Conservation (phyloP, 2,797 vertebrate genomes). For the Rhodeus uyekii region DNA sequence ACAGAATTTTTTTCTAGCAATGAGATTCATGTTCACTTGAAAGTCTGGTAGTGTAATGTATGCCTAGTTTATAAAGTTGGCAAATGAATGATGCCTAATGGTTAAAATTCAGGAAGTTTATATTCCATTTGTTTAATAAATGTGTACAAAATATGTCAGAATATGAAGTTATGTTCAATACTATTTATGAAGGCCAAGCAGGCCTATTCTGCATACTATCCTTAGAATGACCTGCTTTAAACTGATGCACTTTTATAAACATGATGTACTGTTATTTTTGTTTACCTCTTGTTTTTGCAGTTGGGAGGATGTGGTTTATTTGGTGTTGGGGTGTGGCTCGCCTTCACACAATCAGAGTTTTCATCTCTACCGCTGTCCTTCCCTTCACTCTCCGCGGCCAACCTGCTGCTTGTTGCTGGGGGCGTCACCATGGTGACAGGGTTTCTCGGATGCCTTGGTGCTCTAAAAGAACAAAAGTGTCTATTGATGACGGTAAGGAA, state of each 20-base stretch:
- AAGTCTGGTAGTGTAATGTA: no score
- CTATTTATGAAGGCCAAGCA: not conserved
- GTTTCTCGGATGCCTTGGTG: conserved; percentile 86
- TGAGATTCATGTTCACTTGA: no score
- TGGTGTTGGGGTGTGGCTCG: conserved; percentile 86
- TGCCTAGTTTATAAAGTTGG: not conserved
- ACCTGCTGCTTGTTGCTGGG: conserved; percentile 74
- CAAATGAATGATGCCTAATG: not conserved
- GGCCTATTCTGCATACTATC: not conserved
- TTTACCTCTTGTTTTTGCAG: conserved; percentile 59
- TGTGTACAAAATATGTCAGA: not conserved
- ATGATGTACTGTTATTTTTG: not conserved
- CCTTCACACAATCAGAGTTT: conserved; percentile 84
- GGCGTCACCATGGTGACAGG: conserved; percentile 86
- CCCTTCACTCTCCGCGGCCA: conserved; percentile 76
- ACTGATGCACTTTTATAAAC: not conserved
- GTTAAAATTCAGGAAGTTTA: not conserved
- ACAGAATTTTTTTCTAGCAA: not conserved
- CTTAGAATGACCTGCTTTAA: not conserved
- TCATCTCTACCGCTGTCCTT: conserved; percentile 84
- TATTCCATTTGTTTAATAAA: not conserved
- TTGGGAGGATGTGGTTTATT: conserved; percentile 80
- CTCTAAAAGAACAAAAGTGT: conserved; percentile 85
- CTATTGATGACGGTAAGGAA: conserved; percentile 79
- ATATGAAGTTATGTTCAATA: not conserved